Evolutionary conservation across 2,888 invertebrate species (phyloP).

Genomic region (Pharmacophagus antenor): DNA sequence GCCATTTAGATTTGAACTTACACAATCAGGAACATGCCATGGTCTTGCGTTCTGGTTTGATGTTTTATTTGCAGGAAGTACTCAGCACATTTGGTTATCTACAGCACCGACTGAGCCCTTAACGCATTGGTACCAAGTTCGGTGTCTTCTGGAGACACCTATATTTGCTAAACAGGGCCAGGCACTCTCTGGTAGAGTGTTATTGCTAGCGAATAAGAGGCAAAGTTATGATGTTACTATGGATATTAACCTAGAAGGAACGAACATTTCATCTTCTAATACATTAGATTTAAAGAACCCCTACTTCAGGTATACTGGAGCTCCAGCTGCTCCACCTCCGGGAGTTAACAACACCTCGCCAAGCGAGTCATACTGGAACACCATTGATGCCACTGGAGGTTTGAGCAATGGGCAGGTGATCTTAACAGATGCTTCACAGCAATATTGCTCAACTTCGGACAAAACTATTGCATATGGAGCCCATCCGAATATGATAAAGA

Average conservation of each 20-base stretch:
- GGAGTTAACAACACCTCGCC: conserved; percentile 95
- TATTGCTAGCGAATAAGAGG: conserved; percentile 95
- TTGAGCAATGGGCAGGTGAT: conserved; percentile 71
- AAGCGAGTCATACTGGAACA: conserved; percentile 95
- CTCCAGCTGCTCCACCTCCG: conserved; percentile 95
- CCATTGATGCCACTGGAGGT: conserved; percentile 86
- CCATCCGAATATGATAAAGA: conserved; percentile 75
- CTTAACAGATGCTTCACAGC: conserved; percentile 65
- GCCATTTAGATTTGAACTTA: conserved; percentile 94
- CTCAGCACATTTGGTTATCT: conserved; percentile 96
- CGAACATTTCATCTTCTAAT: conserved; percentile 88
- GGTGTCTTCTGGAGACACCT: conserved; percentile 96
- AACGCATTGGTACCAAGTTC: conserved; percentile 99
- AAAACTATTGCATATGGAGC: conserved; percentile 63
- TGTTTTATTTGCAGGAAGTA: conserved; percentile 95
- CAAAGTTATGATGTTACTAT: conserved; percentile 99
- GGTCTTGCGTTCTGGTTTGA: conserved; percentile 99
- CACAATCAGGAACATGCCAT: conserved; percentile 96
- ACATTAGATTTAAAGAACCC: conserved; percentile 98
- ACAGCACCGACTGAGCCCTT: conserved; percentile 98
- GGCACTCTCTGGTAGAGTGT: conserved; percentile 91
- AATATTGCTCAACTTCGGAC: conserved; percentile 68
- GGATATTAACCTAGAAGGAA: conserved; percentile 94
- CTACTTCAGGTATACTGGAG: conserved; percentile 97
- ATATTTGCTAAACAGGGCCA: conserved; percentile 97